Evolutionary conservation across 2,888 invertebrate genomes (phyloP).

Genomic region (Chalcis sispes): DNA sequence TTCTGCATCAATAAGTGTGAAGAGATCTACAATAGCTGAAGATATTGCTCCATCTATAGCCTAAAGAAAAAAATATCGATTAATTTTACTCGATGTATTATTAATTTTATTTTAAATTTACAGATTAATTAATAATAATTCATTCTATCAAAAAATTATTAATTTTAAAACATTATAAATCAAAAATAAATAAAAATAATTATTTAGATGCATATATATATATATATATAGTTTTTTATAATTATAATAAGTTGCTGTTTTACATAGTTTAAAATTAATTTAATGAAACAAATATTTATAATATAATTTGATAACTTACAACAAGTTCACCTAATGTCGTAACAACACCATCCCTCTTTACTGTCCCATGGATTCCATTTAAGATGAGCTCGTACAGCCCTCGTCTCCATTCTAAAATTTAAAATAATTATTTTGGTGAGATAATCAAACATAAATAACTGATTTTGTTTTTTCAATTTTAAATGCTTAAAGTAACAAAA

Average conservation of each 20-base stretch:
- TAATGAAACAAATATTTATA: background rate
- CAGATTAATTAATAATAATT: background rate
- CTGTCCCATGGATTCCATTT: slow-evolving; percentile 84
- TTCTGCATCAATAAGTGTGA: slow-evolving; percentile 91
- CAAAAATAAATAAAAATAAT: slow-evolving; percentile 29
- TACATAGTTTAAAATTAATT: background rate
- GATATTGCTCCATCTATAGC: slow-evolving; percentile 87
- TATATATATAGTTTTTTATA: background rate
- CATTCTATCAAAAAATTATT: background rate
- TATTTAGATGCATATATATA: slow-evolving; percentile 1
- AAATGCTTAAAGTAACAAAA: background rate
- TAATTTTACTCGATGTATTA: background rate
- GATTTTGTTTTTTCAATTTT: no score
- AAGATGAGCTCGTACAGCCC: slow-evolving; percentile 88
- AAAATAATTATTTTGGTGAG: slow-evolving; percentile 1
- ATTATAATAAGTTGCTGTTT: no score
- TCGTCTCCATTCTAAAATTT: slow-evolving; percentile 82
- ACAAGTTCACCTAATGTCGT: slow-evolving; percentile 85
- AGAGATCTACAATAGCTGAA: slow-evolving; percentile 89
- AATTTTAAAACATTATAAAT: no score
- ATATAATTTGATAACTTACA: slow-evolving; percentile 77
- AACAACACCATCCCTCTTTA: slow-evolving; percentile 88
- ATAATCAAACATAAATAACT: no score
- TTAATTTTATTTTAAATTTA: background rate
- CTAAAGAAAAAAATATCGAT: slow-evolving; percentile 76